A percentile compares a stretch with the other conserved stretches of the same genome.
Evolutionary conservation across 2,113 vertebrate species (phyloP).

Genomic region (Nerophis lumbriciformis): DNA sequence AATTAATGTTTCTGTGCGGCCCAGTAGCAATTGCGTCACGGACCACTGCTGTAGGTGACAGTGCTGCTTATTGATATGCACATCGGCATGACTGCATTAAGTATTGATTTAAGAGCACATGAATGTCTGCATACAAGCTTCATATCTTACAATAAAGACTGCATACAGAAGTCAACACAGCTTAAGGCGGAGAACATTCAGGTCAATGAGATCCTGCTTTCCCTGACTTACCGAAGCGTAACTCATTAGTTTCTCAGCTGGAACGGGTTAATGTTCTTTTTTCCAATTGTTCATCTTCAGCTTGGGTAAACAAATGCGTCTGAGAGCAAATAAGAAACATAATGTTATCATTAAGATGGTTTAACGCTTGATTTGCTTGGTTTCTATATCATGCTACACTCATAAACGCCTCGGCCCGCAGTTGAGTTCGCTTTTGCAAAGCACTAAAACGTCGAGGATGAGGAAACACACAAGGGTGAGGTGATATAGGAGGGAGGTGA

Average conservation of each 20-base stretch:
- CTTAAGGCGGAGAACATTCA: conserved; percentile 18
- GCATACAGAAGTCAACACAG: conserved; percentile 7
- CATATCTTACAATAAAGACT: conserved; percentile 16
- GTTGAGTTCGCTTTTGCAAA: no score
- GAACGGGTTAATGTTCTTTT: conserved; percentile 29
- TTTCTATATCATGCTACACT: conserved; percentile 4
- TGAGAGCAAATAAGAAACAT: conserved; percentile 29
- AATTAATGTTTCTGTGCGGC: no score
- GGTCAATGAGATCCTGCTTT: conserved; percentile 31
- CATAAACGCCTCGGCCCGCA: neutral
- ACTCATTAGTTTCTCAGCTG: conserved; percentile 26
- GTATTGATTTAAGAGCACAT: no score
- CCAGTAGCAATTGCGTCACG: no score
- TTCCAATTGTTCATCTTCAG: conserved; percentile 24
- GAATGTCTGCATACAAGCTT: neutral
- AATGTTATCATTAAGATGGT: conserved; percentile 38
- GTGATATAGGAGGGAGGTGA: no score
- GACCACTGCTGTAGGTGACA: no score
- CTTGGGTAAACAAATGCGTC: conserved; percentile 34
- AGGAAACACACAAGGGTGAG: no score
- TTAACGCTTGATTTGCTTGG: conserved; percentile 22
- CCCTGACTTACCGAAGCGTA: conserved; percentile 19
- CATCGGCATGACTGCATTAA: no score
- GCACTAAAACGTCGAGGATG: no score
- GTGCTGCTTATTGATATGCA: no score